Base-by-base conservation (phyloP, 2,113 vertebrate genomes). In the Chauna torquata region DNA sequence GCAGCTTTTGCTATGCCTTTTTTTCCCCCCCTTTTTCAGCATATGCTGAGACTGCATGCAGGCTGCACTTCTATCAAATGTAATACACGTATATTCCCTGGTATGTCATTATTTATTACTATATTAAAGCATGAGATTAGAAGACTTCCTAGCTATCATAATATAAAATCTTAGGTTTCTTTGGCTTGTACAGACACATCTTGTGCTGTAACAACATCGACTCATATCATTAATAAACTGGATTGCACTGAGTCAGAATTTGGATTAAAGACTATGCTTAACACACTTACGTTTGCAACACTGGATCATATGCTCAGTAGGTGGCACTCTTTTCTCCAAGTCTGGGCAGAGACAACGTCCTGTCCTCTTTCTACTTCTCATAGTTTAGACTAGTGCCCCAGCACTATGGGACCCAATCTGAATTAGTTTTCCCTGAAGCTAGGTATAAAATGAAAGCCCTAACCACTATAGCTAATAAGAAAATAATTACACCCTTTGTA, bases 81-180 rank as follows among this genome's bases (percentile, higher is more conserved):
- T 86, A 92, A 96, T 80, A 88, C 61, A 84, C 54, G 76, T 1
- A 0, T n/a, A 95, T 94, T 96, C 80, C 93, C 77, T 92, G 61
- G 96, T 95, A 96, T 34, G 2, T 97, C 55, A 77, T 96, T 94
- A 90, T 94, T 95, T 85, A 92, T 94, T 95, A 92, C 95, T 95
- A 86, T 96, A 93, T 65, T 87, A 84, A 89, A 96, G 38, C 34
- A 82, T 52, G 86, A 92, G 88, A 88, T 49, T 70, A 83, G 74
- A 96, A 96, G 61, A 74, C 94, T 94, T 97, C 94, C 93, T 96
- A 71, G 52, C 86, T 94, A 92, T 94, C 94, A 82, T 78, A 86
- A 59, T 80, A 79, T 30, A 90, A 94, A 94, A 92, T 86, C 76
- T 79, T 72, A 75, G 36, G 25, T 88, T 95, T 96, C 96, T 96